Evolutionary conservation across 1,140 invertebrate species (phyloP).

Genomic region (Pseudomyrmex pallidus): DNA sequence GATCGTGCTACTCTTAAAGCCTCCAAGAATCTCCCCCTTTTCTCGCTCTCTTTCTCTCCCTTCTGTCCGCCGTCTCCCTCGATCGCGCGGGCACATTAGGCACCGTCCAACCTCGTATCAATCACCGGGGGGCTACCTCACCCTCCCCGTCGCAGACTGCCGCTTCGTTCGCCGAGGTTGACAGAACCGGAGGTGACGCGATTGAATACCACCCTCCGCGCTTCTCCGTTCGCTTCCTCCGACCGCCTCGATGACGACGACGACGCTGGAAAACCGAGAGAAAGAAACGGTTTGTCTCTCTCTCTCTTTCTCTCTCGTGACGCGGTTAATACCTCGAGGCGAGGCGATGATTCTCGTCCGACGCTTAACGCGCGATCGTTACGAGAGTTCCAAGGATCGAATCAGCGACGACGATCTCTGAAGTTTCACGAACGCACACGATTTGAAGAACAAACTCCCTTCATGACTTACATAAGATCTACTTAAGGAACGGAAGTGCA

Average conservation of each 20-base stretch:
- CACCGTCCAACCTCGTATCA: constrained; percentile 82
- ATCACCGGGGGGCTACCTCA: constrained; percentile 77
- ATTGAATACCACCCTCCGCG: constrained; percentile 77
- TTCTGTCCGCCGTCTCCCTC: constrained; percentile 55
- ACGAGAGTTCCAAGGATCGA: too few relatives aligned
- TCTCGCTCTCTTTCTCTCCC: constrained; percentile 56
- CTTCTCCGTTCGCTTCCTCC: constrained; percentile 26
- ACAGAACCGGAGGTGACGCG: constrained; percentile 81
- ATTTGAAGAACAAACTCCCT: constrained; percentile 5
- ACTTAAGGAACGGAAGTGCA: too few relatives aligned
- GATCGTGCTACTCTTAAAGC: constrained; percentile 81
- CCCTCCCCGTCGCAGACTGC: constrained; percentile 50
- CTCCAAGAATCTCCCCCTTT: constrained; percentile 78
- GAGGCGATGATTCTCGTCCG: not conserved
- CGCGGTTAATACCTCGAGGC: constrained; percentile 1
- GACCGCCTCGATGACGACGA: constrained; percentile 40
- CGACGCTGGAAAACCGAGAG: constrained; percentile 51
- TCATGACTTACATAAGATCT: not conserved
- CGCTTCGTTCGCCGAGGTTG: constrained; percentile 67
- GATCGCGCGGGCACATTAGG: constrained; percentile 76
- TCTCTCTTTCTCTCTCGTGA: not conserved
- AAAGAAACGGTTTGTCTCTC: constrained; percentile 47
- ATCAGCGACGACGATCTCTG: too few relatives aligned
- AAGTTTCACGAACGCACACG: not conserved
- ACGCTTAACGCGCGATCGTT: not conserved